phyloP scores from a whole-genome alignment of 2,797 vertebrate genomes.

The Kryptolebias ocellatus region DNA sequence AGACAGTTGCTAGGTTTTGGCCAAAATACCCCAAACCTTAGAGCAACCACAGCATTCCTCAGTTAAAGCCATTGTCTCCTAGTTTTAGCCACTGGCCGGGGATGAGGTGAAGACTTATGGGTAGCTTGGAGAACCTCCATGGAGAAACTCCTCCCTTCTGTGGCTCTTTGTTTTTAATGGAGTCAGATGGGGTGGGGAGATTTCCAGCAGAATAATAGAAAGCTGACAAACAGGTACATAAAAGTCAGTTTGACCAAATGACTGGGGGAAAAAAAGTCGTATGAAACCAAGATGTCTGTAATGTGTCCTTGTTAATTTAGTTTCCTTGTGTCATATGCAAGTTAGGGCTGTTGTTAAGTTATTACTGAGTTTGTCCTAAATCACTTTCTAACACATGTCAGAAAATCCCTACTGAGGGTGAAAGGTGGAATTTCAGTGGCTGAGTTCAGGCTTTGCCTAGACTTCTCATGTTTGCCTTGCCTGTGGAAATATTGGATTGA shows the following conservation, averaged over 20 bases:
- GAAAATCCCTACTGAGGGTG: conserved; percentile 10
- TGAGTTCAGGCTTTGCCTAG: conserved; percentile 10
- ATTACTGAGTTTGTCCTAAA: conserved; percentile 14
- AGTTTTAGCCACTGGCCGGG: conserved; percentile 37
- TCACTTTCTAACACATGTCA: conserved; percentile 19
- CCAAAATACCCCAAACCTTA: conserved; percentile 9
- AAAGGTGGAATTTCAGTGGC: conserved; percentile 21
- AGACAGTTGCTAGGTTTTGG: conserved; percentile 27
- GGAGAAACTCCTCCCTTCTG: neutral
- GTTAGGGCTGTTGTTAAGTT: conserved; percentile 5
- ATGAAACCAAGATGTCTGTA: neutral
- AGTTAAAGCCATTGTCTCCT: conserved; percentile 7
- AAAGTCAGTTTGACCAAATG: neutral
- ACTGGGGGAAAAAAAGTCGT: neutral
- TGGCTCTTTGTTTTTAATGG: conserved; percentile 6
- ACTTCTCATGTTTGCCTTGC: conserved; percentile 15
- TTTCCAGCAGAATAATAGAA: neutral
- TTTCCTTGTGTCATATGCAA: neutral
- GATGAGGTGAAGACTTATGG: conserved; percentile 34
- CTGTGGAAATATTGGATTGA: conserved; percentile 20
- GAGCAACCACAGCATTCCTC: conserved; percentile 52
- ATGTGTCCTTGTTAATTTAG: neutral
- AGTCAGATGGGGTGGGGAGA: neutral
- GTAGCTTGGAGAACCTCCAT: conserved; percentile 30
- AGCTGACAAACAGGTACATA: neutral